Percentiles rank a stretch among this genome's conserved stretches.
Conservation (phyloP, 1,140 invertebrate species). For the Cydia strobilella region DNA sequence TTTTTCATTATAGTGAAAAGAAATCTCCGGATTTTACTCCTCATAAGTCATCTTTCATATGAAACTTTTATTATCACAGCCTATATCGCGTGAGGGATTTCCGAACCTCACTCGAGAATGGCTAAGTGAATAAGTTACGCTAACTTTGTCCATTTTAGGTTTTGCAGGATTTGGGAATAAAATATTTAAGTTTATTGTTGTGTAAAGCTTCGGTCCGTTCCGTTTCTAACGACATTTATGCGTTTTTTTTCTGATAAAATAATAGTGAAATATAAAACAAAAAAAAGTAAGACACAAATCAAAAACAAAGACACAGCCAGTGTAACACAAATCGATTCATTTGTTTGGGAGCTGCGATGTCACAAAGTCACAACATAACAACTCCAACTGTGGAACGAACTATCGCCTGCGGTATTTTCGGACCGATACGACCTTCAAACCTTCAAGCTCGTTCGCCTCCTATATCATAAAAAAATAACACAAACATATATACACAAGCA, state of each 20-base stretch:
- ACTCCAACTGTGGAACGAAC: too few relatives aligned
- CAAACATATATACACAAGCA: too few relatives aligned
- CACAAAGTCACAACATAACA: too few relatives aligned
- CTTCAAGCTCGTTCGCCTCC: too few relatives aligned
- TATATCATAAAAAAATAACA: too few relatives aligned
- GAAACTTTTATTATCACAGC: background rate
- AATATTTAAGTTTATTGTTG: background rate
- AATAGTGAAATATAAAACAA: background rate
- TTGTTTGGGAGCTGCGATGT: too few relatives aligned
- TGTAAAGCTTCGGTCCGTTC: background rate
- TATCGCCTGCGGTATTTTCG: too few relatives aligned
- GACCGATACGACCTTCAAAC: too few relatives aligned
- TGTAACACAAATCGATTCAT: too few relatives aligned
- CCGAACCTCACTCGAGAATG: background rate
- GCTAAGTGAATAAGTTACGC: background rate
- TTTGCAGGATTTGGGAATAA: background rate
- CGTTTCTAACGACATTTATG: background rate
- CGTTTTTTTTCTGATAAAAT: too few relatives aligned
- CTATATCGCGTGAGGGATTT: background rate
- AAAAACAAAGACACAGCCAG: too few relatives aligned
- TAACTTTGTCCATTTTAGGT: background rate
- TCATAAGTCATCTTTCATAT: constrained; percentile 9
- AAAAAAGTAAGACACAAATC: too few relatives aligned
- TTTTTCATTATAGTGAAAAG: background rate
- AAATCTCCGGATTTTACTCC: background rate